Base-by-base conservation (phyloP, 2,113 vertebrate genomes). In the Dolichallabes microphthalmus region DNA sequence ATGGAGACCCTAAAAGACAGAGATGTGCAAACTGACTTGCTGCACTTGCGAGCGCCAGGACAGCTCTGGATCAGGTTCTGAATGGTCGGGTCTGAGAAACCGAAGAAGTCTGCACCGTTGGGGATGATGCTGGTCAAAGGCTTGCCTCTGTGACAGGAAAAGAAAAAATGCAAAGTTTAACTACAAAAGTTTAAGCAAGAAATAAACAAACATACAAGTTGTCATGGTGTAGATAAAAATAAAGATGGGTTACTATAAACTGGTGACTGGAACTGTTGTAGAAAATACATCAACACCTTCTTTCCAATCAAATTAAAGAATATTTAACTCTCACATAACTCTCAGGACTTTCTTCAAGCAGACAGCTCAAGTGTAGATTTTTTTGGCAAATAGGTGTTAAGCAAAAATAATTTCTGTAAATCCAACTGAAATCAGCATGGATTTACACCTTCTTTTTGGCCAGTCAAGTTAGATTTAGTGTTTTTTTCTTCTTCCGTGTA, bases 11-110 rank as follows among this genome's bases (percentile, higher is more conserved):
- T n/a, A 22, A n/a, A 50, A 45, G n/a, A 58, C 0, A 0, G 52
- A 35, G 39, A 75, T 45, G 80, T 12, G 35, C n/a, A 52, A 32
- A 92, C 91, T 92, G 90, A 96, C 96, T 95, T 95, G 91, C 89
- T 91, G 82, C 96, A 97, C 87, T 97, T 96, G 74, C 94, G 96
- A 50, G 96, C 97, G 82, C 96, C 96, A 0, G 96, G 96, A 89
- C 95, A 97, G 87, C 96, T 97, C 94, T 98, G 97, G 89, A 97
- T 96, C 80, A 98, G 93, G 89, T 97, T 97, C 89, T 97, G 96
- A 87, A 98, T 95, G 79, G 96, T 93, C 25, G 96, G 95, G 86
- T 97, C 96, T 35, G 96, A 96, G 89, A 96, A 96, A 64, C 96
- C 96, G 86, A 98, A 98, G 86, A 98, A 98, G 82, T 97, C 96